Base-by-base conservation (phyloP, 1,140 invertebrate species). In the Zaprionus vittiger region DNA sequence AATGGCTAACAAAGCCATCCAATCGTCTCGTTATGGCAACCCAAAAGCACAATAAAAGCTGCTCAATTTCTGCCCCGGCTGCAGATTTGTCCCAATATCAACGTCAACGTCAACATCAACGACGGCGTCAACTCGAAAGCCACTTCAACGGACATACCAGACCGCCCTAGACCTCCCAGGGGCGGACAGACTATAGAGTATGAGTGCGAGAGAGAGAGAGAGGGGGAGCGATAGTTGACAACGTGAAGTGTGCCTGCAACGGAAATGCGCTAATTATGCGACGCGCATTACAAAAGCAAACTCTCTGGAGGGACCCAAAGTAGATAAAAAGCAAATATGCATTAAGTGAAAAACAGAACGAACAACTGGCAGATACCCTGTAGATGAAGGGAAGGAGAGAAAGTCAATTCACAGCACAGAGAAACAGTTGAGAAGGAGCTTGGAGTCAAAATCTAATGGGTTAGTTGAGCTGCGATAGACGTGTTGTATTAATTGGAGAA, bases 261-360 rank as follows among this genome's bases (percentile, higher is more conserved):
- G 54, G 77, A 76, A 82, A 66, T 72, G 60, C 61, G 77, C 80
- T 79, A 83, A 83, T 83, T 83, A 83, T 76, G 80, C 80, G 70
- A 47, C 66, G 79, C 41, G 28, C 52, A 73, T 73, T 62, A 65
- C 64, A 66, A 69, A 77, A 57, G 73, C 24, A 60, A 67, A 71
- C 22, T 22, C 28, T 54, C 5, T 24, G 17, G n/a, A 20, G 28
- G 54, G 2, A 12, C 34, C 31, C 12, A 47, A 54, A 68, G 38
- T 38, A 57, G 59, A 68, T 66, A 63, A 57, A 66, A 55, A 65
- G 15, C 11, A 37, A 55, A 47, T 62, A 61, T 37, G 44, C 63
- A 69, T 17, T 56, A 22, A n/a, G 37, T 6, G 11, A 3, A 52
- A 5, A 54, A 17, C 20, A 34, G 49, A 0, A 6, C 1, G n/a